A percentile compares a stretch with the other conserved stretches of the same genome.
Conservation (phyloP, 53 echinoderm and acorn worm species). For the Apostichopus leukothele region DNA sequence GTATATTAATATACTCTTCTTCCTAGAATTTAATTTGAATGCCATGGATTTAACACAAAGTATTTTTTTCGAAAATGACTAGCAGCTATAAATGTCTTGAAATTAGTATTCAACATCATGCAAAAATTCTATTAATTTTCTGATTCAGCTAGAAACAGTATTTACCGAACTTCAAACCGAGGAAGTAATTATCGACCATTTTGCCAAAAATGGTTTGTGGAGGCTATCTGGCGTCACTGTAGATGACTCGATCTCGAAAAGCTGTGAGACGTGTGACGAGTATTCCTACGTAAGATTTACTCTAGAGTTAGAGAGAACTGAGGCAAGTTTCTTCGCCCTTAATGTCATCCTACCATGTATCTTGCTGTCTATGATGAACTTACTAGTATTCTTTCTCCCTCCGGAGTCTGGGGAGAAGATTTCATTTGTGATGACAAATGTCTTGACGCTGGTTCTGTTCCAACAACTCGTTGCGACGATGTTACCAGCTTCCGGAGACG, state of each 20-base stretch:
- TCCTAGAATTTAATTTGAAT: too few species aligned
- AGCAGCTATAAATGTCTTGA: not conserved
- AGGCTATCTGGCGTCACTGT: not conserved
- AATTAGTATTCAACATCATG: not conserved
- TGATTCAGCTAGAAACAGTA: not conserved
- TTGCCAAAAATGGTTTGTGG: conserved; percentile 32
- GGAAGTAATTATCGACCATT: not conserved
- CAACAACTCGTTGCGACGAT: conserved; percentile 49
- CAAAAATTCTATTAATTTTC: not conserved
- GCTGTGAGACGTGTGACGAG: not conserved
- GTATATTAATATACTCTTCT: too few species aligned
- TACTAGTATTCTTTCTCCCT: conserved; percentile 40
- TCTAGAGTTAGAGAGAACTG: conserved; percentile 4
- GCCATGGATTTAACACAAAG: too few species aligned
- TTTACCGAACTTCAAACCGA: not conserved
- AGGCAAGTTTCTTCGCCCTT: conserved; percentile 10
- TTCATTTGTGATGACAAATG: conserved; percentile 44
- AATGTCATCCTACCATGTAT: conserved; percentile 30
- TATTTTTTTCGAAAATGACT: too few species aligned
- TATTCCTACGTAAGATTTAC: conserved; percentile 22
- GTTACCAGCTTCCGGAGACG: conserved; percentile 41
- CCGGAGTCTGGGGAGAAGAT: conserved; percentile 46
- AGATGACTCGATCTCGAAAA: conserved; percentile 4
- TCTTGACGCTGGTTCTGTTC: conserved; percentile 29
- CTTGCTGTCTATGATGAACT: conserved; percentile 30